A percentile compares a stretch with the other conserved stretches of the same genome.
These are phyloP conservation scores for Heliornis fulica DNA, from an alignment of 2,113 vertebrate species.

Conservation along the genomic window DNA sequence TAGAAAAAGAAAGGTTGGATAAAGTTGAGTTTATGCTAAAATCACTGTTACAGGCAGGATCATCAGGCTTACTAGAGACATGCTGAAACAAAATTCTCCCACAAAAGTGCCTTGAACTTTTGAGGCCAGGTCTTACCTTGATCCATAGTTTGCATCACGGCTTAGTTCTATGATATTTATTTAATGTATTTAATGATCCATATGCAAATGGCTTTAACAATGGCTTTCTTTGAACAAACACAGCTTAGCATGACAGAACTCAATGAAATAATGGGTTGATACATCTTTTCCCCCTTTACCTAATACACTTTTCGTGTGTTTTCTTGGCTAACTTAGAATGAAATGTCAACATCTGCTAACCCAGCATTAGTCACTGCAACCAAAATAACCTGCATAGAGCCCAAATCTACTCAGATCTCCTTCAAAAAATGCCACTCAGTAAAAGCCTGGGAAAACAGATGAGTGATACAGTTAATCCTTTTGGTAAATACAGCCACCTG, in stretches of 20 bases:
- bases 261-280: neutral
- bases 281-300: neutral
- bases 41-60: neutral
- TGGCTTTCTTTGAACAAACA: neutral
- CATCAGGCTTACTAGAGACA: neutral
- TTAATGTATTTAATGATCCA: neutral
- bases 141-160: neutral
- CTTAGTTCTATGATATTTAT: neutral
- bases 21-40: neutral
- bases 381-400: neutral
- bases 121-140: neutral
- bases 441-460: slow-evolving; percentile 56
- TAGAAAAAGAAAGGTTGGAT: neutral
- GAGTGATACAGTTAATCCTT: slow-evolving; percentile 26
- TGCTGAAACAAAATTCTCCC: neutral
- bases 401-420: neutral
- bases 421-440: neutral
- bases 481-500: slow-evolving; percentile 50
- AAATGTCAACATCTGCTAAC: neutral
- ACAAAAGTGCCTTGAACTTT: neutral
- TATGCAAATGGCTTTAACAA: neutral
- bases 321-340: neutral
- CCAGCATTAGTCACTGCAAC: neutral
- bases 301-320: neutral
- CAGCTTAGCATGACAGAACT: neutral